phyloP scores from a whole-genome alignment of 2,797 vertebrate genomes.

The Simalia tracyae region DNA sequence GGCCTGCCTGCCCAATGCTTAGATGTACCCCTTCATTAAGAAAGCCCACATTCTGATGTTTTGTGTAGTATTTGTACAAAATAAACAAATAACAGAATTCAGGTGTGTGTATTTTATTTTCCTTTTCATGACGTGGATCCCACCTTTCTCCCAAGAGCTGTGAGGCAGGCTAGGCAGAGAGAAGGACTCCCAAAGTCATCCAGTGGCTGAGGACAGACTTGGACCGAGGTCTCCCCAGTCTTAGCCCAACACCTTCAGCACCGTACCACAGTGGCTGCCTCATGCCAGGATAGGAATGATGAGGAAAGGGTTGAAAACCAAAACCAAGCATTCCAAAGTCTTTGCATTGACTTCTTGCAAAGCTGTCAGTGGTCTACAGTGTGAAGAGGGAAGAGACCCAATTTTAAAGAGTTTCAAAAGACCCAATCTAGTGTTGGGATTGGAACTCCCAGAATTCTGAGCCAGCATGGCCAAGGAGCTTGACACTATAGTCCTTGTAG shows the following conservation, averaged over 20 bases:
- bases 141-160: not conserved
- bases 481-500: too few relatives aligned
- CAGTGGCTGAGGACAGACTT: not conserved
- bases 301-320: not conserved
- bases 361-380: too few relatives aligned
- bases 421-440: too few relatives aligned
- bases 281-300: not conserved
- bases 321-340: not conserved
- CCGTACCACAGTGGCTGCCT: not conserved
- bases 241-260: not conserved
- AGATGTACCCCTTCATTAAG: not conserved
- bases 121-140: not conserved
- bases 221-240: not conserved
- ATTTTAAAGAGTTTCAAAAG: too few relatives aligned
- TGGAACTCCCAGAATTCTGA: too few relatives aligned
- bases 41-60: not conserved
- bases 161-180: not conserved
- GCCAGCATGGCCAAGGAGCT: too few relatives aligned
- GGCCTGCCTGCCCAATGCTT: not conserved
- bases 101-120: not conserved
- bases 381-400: too few relatives aligned
- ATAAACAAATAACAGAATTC: not conserved
- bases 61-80: not conserved
- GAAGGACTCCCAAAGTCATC: not conserved
- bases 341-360: too few relatives aligned